Evolutionary conservation across 2,888 invertebrate species (phyloP).

Genomic region (Drosophila buzzatii): DNA sequence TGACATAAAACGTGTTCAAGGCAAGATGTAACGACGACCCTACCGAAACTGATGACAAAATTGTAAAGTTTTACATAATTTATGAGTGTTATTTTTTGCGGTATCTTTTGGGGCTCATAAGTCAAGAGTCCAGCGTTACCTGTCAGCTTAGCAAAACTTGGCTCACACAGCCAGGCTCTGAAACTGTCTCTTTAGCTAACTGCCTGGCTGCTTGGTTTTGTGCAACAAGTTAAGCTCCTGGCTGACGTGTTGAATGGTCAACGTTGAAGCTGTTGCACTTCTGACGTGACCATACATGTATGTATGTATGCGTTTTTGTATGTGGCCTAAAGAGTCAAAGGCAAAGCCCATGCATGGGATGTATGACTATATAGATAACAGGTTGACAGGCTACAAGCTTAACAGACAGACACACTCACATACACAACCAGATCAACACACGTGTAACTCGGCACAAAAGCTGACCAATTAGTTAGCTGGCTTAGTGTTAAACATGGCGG

Average conservation of each 20-base stretch:
- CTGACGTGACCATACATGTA: constrained; percentile 28
- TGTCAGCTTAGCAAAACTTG: constrained; percentile 29
- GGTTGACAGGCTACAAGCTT: constrained; percentile 29
- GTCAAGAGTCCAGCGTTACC: constrained; percentile 34
- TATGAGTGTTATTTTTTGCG: constrained; percentile 29
- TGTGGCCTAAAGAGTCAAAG: constrained; percentile 31
- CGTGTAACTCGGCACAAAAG: constrained; percentile 22
- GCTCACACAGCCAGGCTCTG: background rate
- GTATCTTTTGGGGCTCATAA: constrained; percentile 15
- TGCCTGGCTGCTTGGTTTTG: constrained; percentile 13
- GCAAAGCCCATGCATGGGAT: constrained; percentile 35
- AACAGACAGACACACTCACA: background rate
- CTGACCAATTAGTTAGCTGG: constrained; percentile 55
- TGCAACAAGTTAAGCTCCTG: constrained; percentile 72
- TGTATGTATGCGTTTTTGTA: background rate
- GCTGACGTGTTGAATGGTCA: constrained; percentile 70
- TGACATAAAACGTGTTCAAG: constrained; percentile 71
- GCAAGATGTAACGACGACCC: constrained; percentile 14
- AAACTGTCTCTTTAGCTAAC: constrained; percentile 10
- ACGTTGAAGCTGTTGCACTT: constrained; percentile 58
- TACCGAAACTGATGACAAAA: constrained; percentile 12
- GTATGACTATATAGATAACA: constrained; percentile 35
- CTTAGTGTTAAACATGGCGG: constrained; percentile 34
- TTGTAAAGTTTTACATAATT: constrained; percentile 61
- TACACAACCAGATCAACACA: background rate